Base-by-base conservation (phyloP, 2,888 invertebrate genomes). In the Oscheius myriophilus region DNA sequence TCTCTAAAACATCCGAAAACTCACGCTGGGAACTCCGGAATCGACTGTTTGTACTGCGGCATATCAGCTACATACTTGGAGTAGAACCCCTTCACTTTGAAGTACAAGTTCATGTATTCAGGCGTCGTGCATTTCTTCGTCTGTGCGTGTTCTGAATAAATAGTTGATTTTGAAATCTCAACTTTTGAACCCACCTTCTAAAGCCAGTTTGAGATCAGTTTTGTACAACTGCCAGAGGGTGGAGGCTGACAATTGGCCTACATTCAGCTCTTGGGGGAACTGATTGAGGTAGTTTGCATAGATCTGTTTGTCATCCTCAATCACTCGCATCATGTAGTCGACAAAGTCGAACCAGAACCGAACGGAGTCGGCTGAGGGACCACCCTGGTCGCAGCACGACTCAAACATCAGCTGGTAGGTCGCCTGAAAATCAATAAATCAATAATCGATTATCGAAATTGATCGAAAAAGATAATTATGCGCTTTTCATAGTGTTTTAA, bases 321-420 rank as follows among this genome's bases (percentile, higher is more conserved):
- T 96, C 72, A 98, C 96, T 73, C 96, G 96, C 80, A 97, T 95
- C 71, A 98, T 76, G 67, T 77, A 82, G 61, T 83, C 82, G 49
- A 83, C 67, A 66, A 84, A 81, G 4, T 84, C 84, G 73, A 76
- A 82, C 83, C 85, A 84, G 75, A 85, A 85, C 55, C 67, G 69
- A 9, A 83, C 82, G 14, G 84, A 84, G 25, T 82, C 79, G 57
- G 74, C 75, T 1, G 76, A 68, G 11, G 83, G 78, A 21, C 74
- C 77, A 46, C 78, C 75, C 25, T 72, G 90, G 87, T 98, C 97
- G 88, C 95, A 95, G 87, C 97, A 97, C 89, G 98, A 96, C 88
- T 96, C 97, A 88, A 97, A 98, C 75, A 98, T 91, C 90, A 97
- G 96, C 90, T 98, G 96, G 90, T 98, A 98, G 81, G 98, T 98